Evolutionary conservation across 1,140 invertebrate genomes (phyloP).

Genomic region (Drosophila micromelanica): DNA sequence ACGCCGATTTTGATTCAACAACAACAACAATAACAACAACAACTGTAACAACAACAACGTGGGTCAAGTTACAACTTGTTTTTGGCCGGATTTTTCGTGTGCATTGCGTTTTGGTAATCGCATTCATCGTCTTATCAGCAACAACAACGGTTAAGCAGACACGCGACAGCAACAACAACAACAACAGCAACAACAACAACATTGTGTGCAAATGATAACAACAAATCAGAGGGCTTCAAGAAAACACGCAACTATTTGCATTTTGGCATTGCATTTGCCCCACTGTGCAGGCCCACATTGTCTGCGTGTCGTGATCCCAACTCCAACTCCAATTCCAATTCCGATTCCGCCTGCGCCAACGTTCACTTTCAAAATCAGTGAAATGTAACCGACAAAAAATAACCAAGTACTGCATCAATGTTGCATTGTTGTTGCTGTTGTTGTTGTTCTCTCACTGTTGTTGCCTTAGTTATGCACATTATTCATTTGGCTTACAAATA

Average conservation of each 20-base stretch:
- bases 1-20: slow-evolving; percentile 53
- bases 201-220: slow-evolving; percentile 55
- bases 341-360: slow-evolving; percentile 64
- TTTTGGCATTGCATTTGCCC: slow-evolving; percentile 21
- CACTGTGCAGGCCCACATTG: slow-evolving; percentile 60
- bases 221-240: slow-evolving; percentile 34
- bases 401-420: slow-evolving; percentile 56
- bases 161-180: slow-evolving; percentile 30
- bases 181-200: slow-evolving; percentile 39
- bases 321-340: slow-evolving; percentile 50
- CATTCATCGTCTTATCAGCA: slow-evolving; percentile 51
- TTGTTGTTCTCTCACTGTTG: slow-evolving; percentile 28
- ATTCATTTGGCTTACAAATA: slow-evolving; percentile 80
- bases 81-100: slow-evolving; percentile 26
- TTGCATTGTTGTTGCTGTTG: slow-evolving; percentile 67
- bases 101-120: slow-evolving; percentile 44
- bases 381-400: slow-evolving; percentile 71
- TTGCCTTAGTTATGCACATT: slow-evolving; percentile 76
- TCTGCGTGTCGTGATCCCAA: slow-evolving; percentile 70
- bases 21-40: slow-evolving; percentile 13
- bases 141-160: slow-evolving; percentile 12
- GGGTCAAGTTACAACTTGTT: slow-evolving; percentile 64
- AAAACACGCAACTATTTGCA: not conserved
- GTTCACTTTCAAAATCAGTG: slow-evolving; percentile 83
- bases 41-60: slow-evolving; percentile 26